Evolutionary conservation across 2,113 vertebrate genomes (phyloP).

Genomic region (Polypterus bichir): DNA sequence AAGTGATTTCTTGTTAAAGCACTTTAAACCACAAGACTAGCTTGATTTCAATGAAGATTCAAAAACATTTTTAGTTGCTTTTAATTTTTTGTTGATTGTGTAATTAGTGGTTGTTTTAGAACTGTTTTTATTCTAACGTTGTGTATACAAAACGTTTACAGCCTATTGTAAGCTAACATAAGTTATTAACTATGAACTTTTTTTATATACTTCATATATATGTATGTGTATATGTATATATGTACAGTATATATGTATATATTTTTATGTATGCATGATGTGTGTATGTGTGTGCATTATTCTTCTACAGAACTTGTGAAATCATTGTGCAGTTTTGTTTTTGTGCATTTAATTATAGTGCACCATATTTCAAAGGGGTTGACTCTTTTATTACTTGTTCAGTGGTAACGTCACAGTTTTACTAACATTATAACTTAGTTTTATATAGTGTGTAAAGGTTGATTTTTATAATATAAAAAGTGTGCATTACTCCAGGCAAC

Average conservation of each 20-base stretch:
- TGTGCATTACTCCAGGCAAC: constrained; percentile 63
- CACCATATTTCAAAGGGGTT: constrained; percentile 65
- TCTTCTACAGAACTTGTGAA: not conserved
- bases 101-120: too few species aligned
- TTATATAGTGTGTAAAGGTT: constrained; percentile 32
- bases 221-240: not conserved
- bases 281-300: not conserved
- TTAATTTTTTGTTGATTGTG: too few species aligned
- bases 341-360: constrained; percentile 22
- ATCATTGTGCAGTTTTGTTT: constrained; percentile 17
- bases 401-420: constrained; percentile 98
- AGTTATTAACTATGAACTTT: too few species aligned
- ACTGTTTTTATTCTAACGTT: too few species aligned
- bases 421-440: constrained; percentile 55
- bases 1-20: too few species aligned
- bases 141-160: too few species aligned
- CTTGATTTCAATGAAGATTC: too few species aligned
- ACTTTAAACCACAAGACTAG: too few species aligned
- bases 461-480: constrained; percentile 26
- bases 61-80: too few species aligned
- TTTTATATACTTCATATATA: not conserved
- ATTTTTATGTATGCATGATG: not conserved
- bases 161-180: too few species aligned
- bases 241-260: not conserved
- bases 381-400: constrained; percentile 99